Evolutionary conservation across 2,888 invertebrate species (phyloP).

Genomic region (Sinotaia quadrata): DNA sequence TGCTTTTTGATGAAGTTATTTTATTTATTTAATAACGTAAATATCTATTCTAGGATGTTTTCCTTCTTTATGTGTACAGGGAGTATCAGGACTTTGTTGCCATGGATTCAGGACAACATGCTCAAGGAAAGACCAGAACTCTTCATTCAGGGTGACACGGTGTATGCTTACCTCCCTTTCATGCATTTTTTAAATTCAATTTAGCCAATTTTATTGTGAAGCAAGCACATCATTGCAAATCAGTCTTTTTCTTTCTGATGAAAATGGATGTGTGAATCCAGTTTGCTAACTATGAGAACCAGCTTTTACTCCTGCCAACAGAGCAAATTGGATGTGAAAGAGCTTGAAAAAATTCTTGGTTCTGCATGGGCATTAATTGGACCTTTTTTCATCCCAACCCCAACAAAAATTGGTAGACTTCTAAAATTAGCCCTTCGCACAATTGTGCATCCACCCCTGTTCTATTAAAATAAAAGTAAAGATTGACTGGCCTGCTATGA

Average conservation of each 20-base stretch:
- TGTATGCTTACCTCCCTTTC: conserved; percentile 61
- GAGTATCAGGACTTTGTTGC: conserved; percentile 82
- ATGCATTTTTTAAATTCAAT: background rate
- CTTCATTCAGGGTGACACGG: conserved; percentile 72
- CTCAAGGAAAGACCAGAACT: conserved; percentile 86
- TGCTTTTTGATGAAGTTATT: background rate
- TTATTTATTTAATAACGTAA: background rate
- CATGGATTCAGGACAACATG: conserved; percentile 89
- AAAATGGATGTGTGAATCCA: no score
- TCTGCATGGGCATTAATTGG: no score
- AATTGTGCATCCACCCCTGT: no score
- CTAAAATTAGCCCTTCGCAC: no score
- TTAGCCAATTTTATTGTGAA: background rate
- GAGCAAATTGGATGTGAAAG: no score
- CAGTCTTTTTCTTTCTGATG: background rate
- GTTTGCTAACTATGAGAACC: no score
- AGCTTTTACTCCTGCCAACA: no score
- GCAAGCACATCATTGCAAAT: background rate
- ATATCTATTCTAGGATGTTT: background rate
- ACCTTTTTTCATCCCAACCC: no score
- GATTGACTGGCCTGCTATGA: no score
- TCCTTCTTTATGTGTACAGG: conserved; percentile 72
- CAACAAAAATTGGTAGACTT: no score
- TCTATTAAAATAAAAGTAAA: no score
- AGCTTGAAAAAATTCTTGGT: no score